Conservation (phyloP, 2,113 vertebrate species). For the Agapornis roseicollis region DNA sequence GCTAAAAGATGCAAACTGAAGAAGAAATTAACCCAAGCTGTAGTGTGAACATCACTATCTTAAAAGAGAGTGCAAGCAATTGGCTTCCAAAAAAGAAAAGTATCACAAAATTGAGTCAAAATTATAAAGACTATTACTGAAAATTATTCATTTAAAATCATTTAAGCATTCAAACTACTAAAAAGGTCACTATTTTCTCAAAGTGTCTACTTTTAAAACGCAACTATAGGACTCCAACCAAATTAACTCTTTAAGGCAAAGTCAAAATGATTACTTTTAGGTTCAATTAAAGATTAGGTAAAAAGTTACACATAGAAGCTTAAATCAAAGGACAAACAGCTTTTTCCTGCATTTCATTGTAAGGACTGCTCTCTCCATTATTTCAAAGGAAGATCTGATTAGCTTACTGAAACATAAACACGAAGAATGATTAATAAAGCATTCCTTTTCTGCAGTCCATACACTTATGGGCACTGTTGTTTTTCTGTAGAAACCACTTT, state of each 20-base stretch:
- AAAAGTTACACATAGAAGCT: neutral
- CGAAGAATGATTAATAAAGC: neutral
- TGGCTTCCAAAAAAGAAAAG: neutral
- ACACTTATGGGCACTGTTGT: neutral
- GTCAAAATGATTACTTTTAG: neutral
- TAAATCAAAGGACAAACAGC: constrained; percentile 6
- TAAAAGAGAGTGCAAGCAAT: neutral
- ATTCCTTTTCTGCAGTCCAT: neutral
- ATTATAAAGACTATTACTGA: neutral
- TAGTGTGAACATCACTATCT: neutral
- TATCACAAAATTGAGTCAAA: neutral
- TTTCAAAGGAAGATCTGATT: neutral
- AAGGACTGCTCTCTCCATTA: neutral
- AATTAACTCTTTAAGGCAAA: neutral
- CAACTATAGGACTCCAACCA: neutral
- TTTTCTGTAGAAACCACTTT: neutral
- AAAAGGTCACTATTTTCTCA: neutral
- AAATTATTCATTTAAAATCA: neutral
- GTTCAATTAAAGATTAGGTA: neutral
- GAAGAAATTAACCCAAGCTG: constrained; percentile 8
- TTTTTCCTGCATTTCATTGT: neutral
- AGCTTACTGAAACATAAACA: neutral
- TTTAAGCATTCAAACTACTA: constrained; percentile 10
- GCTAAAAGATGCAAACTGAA: constrained; percentile 8
- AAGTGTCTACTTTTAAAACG: neutral